Base-by-base conservation (phyloP, 1,140 invertebrate species). In the Acromyrmex charruanus region DNA sequence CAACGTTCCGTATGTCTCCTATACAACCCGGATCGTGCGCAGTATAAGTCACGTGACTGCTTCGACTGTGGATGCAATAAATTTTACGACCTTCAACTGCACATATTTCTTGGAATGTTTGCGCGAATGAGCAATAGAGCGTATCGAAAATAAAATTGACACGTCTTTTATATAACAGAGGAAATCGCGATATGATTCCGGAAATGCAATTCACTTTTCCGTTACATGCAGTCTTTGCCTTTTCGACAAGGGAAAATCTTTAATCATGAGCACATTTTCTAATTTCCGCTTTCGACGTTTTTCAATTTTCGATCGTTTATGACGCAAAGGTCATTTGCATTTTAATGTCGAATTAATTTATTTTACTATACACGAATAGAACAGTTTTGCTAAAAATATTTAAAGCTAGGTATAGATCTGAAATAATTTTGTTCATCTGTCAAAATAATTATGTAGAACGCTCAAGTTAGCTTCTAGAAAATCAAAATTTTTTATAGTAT, bases 21-120 rank as follows among this genome's bases (percentile, higher is more conserved):
- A 44, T 10, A 12, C 21, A 25, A 18, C 18, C 18, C 55, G 44
- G 25, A 74, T 74, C 68, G 28, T 82, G 44, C 69, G 69, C 55
- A 63, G 14, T 84, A 35, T 14, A 2, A 49, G 21, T 14, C 80
- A 82, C 25, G 55, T 74, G 55, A 35, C 39, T 14, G 35, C 79
- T 59, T 21, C 18, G 21, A 72, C 66, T 69, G n/a, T 68, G 18
- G 25, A 61, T 49, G 39, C 69, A 61, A 75, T 59, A 75, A 84
- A 74, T 75, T 82, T 75, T 74, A 16, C 55, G 80, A 51, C 80
- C 80, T 82, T 82, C 80, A 18, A n/a, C 18, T 25, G 55, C 53
- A 49, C 12, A 21, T 61, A 74, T 82, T 82, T 74, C 55, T 72
- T n/a, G 25, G 35, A 59, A 58, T 69, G 49, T 21, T 18, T 18